Evolutionary conservation across 1,140 invertebrate species (phyloP), one percentile per base, ranked within the genome.

Genomic region (Bicyclus anynana): DNA sequence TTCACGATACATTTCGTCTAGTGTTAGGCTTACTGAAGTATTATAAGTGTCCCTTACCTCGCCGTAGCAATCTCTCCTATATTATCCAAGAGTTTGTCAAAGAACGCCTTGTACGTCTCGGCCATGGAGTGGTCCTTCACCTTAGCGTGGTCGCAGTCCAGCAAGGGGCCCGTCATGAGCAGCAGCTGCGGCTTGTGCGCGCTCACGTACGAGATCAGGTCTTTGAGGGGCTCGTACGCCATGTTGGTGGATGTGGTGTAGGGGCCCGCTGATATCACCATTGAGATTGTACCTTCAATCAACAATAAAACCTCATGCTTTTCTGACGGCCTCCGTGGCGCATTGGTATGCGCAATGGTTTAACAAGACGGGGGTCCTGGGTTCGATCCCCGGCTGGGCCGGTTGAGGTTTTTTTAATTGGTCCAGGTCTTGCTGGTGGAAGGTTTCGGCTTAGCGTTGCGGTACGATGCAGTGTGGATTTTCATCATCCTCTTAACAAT

Each of bases 101-200:
- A 96, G 55, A 94, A 91, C 2, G 92, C 89, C 46, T 94, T 92
- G 80, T 91, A 95, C 1, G 93, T 92, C 60, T 93, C 91, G 0
- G 84, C 84, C 52, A 92, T 81, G 2, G 89, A 84, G 49, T 89
- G 87, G 50, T 92, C 90, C 35, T 89, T 84, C 20, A 95, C 80
- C 20, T 91, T 84, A 1, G 90, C 79, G 80, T 96, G 93, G 50
- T 90, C 92, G 5, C 87, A 83, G 71, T 97, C 95, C 26, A 97
- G 68, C 69, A 98, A 96, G 4, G 97, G 96, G 0, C 97, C 97
- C 5, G 94, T 90, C 46, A 98, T 84, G 62, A 98, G 91, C 23
- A 96, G 90, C 4, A 97, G 83, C 77, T 98, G 92, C 1, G 97
- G 97, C 69, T 92, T 91, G 40, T 94, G 90, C 10, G 92, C 84